These are phyloP conservation scores for Gymnocephalus cernua DNA, from an alignment of 2,113 vertebrate species.

Conservation along the genomic window DNA sequence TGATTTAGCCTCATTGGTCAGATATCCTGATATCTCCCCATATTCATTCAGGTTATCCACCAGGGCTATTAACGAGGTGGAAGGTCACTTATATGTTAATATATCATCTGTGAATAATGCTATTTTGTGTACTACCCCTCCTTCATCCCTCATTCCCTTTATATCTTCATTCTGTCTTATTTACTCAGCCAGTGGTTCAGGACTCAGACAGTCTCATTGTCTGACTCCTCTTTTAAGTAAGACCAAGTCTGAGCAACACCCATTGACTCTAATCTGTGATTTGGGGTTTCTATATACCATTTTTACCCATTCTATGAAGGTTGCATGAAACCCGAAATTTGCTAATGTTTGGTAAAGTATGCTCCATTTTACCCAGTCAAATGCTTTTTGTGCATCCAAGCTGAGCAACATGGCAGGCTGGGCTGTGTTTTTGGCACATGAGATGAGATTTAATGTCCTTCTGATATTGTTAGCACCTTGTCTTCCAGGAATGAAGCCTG, in stretches of 20 bases:
- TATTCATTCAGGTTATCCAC: neutral
- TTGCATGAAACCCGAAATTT: neutral
- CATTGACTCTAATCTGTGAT: neutral
- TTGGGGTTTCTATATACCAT: neutral
- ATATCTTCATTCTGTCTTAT: neutral
- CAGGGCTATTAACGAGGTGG: neutral
- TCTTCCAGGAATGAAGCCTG: neutral
- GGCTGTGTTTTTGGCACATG: neutral
- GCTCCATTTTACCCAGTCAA: neutral
- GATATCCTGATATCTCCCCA: neutral
- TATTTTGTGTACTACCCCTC: neutral
- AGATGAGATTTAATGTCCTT: neutral
- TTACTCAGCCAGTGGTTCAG: neutral
- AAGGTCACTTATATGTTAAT: neutral
- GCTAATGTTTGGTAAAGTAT: neutral
- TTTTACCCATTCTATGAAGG: neutral
- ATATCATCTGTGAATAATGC: neutral
- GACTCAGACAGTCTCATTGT: neutral
- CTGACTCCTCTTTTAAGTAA: neutral
- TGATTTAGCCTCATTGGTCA: neutral
- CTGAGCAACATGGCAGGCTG: neutral
- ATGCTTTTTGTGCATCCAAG: conserved; percentile 4
- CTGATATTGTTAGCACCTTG: neutral
- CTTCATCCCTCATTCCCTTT: neutral
- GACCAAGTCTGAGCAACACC: neutral